Conservation (phyloP, 2,113 vertebrate species). For the Seriola aureovittata region DNA sequence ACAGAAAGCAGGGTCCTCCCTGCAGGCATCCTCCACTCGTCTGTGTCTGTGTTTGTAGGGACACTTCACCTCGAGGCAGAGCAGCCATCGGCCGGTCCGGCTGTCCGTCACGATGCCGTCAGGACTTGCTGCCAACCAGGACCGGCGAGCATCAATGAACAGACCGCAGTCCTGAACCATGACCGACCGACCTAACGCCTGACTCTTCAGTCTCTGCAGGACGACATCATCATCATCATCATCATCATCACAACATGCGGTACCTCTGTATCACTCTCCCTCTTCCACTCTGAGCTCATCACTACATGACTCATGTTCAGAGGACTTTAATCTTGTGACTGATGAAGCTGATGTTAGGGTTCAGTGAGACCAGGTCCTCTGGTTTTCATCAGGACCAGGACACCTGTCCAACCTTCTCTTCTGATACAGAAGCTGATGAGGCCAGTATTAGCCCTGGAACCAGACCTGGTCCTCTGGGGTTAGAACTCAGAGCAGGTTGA, state of each 20-base stretch:
- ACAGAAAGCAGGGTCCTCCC: constrained; percentile 85
- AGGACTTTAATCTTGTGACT: too few relatives aligned
- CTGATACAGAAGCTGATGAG: too few relatives aligned
- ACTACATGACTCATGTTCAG: too few relatives aligned
- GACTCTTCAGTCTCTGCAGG: constrained; percentile 75
- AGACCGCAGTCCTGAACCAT: constrained; percentile 84
- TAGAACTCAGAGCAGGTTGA: too few relatives aligned
- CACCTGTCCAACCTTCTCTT: too few relatives aligned
- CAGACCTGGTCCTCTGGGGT: background rate
- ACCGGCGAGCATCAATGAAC: constrained; percentile 81
- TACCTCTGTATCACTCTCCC: too few relatives aligned
- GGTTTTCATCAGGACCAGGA: too few relatives aligned
- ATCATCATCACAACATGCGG: background rate
- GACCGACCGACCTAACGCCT: constrained; percentile 54
- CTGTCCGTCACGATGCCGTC: constrained; percentile 86
- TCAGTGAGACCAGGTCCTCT: too few relatives aligned
- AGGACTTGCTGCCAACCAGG: constrained; percentile 88
- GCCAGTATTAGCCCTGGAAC: background rate
- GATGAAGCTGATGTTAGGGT: too few relatives aligned
- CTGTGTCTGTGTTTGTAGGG: constrained; percentile 87
- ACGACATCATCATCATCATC: background rate
- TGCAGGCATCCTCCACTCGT: constrained; percentile 83
- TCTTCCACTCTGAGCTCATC: too few relatives aligned
- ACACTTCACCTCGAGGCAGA: constrained; percentile 89
- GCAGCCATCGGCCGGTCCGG: constrained; percentile 66